These are phyloP conservation scores for Heliconius hewitsoni DNA, from an alignment of 1,140 invertebrate species.

Conservation along the genomic window DNA sequence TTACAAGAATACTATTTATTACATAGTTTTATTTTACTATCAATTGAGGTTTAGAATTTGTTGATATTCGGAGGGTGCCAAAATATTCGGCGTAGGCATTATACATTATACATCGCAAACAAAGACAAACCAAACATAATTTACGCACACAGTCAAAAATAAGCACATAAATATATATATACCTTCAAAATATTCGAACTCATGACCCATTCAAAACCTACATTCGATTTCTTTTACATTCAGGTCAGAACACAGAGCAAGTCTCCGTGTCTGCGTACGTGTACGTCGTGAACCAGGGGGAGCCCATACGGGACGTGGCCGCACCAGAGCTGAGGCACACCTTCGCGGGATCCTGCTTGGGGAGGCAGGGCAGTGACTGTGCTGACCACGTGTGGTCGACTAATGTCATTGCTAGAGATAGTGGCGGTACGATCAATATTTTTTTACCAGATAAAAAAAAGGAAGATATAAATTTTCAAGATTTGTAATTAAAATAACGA, in stretches of 20 bases:
- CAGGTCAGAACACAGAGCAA: conserved; percentile 64
- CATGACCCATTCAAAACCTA: neutral
- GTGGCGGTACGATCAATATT: conserved; percentile 65
- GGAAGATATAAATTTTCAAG: too few relatives aligned
- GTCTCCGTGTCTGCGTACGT: conserved; percentile 73
- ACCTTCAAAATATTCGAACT: too few relatives aligned
- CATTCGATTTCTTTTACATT: neutral
- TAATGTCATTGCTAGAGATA: conserved; percentile 82
- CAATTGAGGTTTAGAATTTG: too few relatives aligned
- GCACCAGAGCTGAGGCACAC: conserved; percentile 78
- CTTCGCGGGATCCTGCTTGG: conserved; percentile 82
- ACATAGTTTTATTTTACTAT: too few relatives aligned
- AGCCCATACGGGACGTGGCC: conserved; percentile 61
- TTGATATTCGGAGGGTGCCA: too few relatives aligned
- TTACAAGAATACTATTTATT: too few relatives aligned
- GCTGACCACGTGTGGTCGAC: conserved; percentile 83
- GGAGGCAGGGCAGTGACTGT: conserved; percentile 75
- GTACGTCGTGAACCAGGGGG: conserved; percentile 72
- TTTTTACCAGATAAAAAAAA: neutral
- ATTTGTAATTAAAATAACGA: too few relatives aligned
- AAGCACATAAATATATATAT: too few relatives aligned
- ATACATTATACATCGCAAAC: too few relatives aligned
- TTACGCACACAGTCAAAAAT: too few relatives aligned
- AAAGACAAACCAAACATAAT: too few relatives aligned
- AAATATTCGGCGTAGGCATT: too few relatives aligned